Conservation (phyloP, 2,113 vertebrate species). For the Sinocyclocheilus anshuiensis region DNA sequence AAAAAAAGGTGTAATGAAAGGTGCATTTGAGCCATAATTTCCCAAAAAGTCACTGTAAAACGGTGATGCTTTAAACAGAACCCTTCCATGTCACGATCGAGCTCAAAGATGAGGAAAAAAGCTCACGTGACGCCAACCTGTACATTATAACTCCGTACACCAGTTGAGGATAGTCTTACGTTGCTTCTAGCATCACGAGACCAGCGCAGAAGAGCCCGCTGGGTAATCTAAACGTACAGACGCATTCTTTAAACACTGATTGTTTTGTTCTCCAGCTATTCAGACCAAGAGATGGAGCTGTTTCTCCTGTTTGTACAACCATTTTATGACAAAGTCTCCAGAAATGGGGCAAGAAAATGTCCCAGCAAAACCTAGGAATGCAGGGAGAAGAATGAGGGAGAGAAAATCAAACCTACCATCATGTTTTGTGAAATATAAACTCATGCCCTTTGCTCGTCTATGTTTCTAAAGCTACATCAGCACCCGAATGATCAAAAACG, state of each 20-base stretch:
- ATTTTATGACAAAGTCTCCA: slow-evolving; percentile 7
- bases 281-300: slow-evolving; percentile 1
- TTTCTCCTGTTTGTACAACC: slow-evolving; percentile 14
- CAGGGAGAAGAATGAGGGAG: neutral
- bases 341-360: neutral
- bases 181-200: neutral
- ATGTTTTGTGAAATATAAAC: neutral
- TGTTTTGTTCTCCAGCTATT: slow-evolving; percentile 20
- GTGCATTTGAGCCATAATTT: slow-evolving; percentile 28
- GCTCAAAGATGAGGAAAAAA: neutral
- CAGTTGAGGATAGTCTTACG: slow-evolving; percentile 28
- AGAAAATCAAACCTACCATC: neutral
- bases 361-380: neutral
- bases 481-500: neutral
- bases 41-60: slow-evolving; percentile 28
- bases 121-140: neutral
- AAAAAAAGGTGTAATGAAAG: slow-evolving; percentile 9
- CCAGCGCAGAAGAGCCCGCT: neutral
- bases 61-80: neutral
- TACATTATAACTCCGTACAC: slow-evolving; percentile 5
- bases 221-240: neutral
- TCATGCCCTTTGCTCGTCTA: neutral
- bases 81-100: neutral
- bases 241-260: slow-evolving; percentile 39
- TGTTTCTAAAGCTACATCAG: neutral